Evolutionary conservation across 2,888 invertebrate species (phyloP), one percentile per base, ranked within the genome.

Genomic region (Macrosoma leucophasiata): DNA sequence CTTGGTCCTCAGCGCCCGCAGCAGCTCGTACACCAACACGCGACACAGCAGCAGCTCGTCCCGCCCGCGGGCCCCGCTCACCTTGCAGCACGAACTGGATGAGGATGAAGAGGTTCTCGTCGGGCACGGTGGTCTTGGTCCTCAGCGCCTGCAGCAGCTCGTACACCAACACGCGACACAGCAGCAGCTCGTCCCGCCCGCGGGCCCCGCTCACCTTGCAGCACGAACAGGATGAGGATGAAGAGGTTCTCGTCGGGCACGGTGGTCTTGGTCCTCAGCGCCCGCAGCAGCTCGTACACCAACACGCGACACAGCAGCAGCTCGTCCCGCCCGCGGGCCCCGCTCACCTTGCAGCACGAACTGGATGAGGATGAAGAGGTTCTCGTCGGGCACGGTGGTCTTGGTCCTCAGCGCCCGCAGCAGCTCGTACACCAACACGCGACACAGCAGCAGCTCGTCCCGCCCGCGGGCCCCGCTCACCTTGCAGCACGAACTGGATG

Each of bases 361-460:
- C 58, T 93, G 94, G 33, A 98, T 92, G 10, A 99, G 87, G 64
- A 96, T 89, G 21, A 99, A 85, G 39, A 98, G 90, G 84, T 98
- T 99, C 26, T 94, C 92, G 70, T 98, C 98, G 0, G 98, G 97
- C 48, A 98, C 91, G 18, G 91, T 92, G 7, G 92, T 92, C 84
- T 98, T 98, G 68, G 98, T 97, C 67, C 97, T 94, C 39, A 99
- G 86, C 0, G 97, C 97, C 70, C 97, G 97, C 26, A 98, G 92
- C 49, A 99, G 86, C 77, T 99, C 98, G 66, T 92, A 95, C 23
- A 98, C 95, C 32, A 97, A 90, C 57, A 95, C 94, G 30, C 98
- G 87, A 30, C 97, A 95, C 26, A 98, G 87, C 43, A 95, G 89
- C 66, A 96, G 87, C 84, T 97, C 97, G 78, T 99, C 99, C 12